phyloP scores from a whole-genome alignment of 2,113 vertebrate species.

The Rhea pennata region DNA sequence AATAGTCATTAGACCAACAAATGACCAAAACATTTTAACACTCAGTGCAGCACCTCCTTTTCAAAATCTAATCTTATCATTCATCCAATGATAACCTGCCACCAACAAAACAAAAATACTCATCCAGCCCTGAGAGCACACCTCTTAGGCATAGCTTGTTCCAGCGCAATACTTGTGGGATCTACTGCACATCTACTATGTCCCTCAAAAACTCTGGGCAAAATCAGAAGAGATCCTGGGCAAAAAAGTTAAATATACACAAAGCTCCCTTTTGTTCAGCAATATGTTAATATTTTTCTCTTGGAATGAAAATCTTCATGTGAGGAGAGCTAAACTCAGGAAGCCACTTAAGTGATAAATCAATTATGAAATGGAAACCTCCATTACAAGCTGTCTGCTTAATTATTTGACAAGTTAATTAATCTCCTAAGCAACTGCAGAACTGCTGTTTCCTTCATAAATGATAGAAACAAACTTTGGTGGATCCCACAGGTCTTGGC shows the following conservation, averaged over 20 bases:
- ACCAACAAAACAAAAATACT: background rate
- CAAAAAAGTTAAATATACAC: background rate
- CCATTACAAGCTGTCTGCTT: constrained; percentile 75
- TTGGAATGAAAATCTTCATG: background rate
- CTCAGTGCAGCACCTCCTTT: background rate
- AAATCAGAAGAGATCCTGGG: background rate
- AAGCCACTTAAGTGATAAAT: constrained; percentile 76
- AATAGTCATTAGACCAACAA: background rate
- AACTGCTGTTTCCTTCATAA: constrained; percentile 65
- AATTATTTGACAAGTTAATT: constrained; percentile 84
- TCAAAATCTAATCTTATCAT: background rate
- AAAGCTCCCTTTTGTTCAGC: background rate
- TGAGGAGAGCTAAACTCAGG: constrained; percentile 30
- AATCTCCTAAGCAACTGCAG: constrained; percentile 75
- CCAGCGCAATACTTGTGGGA: background rate
- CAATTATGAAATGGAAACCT: constrained; percentile 75
- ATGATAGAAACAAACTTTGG: constrained; percentile 48
- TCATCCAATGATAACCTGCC: background rate
- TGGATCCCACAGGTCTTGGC: constrained; percentile 66
- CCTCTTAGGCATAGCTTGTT: background rate
- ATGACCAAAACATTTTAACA: background rate
- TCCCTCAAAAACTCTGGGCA: background rate
- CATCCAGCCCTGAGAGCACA: background rate
- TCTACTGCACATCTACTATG: background rate
- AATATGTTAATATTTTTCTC: background rate